phyloP scores from a whole-genome alignment of 2,113 vertebrate genomes.

The Rhynchopsitta pachyrhyncha region DNA sequence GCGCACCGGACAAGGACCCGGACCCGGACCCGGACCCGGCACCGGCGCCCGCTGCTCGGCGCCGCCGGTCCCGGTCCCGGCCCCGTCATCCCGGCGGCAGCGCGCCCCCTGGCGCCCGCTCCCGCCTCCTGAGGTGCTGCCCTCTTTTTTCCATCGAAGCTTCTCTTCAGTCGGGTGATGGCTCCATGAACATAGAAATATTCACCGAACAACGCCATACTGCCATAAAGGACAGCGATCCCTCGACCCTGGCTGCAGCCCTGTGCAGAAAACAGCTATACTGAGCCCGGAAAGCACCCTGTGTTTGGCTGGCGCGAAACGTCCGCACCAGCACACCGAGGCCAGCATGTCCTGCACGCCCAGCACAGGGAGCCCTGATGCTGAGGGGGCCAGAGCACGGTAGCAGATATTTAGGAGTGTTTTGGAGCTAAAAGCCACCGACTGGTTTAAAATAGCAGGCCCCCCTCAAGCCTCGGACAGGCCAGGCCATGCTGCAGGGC shows the following conservation, averaged over 20 bases:
- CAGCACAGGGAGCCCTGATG: not conserved
- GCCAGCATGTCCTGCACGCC: not conserved
- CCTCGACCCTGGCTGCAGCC: not conserved
- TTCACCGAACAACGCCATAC: not conserved
- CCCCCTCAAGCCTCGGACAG: not conserved
- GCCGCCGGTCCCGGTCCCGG: no score
- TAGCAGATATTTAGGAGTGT: no score
- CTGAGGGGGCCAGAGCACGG: rapidly evolving
- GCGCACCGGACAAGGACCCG: no score
- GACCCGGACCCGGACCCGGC: no score
- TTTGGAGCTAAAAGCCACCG: not conserved
- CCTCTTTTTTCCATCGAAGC: not conserved
- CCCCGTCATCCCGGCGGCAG: not conserved
- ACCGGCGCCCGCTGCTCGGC: no score
- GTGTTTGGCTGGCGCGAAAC: not conserved
- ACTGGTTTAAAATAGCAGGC: not conserved
- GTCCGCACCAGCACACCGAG: not conserved
- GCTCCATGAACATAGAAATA: not conserved
- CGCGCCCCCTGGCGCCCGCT: not conserved
- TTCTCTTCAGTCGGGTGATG: not conserved
- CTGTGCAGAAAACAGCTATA: not conserved
- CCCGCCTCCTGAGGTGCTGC: not conserved
- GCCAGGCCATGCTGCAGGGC: not conserved
- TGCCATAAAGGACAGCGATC: not conserved
- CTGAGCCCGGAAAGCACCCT: not conserved